Evolutionary conservation across 1,140 invertebrate genomes (phyloP), one percentile per base, ranked within the genome.

Genomic region (Drosophila simulans): DNA sequence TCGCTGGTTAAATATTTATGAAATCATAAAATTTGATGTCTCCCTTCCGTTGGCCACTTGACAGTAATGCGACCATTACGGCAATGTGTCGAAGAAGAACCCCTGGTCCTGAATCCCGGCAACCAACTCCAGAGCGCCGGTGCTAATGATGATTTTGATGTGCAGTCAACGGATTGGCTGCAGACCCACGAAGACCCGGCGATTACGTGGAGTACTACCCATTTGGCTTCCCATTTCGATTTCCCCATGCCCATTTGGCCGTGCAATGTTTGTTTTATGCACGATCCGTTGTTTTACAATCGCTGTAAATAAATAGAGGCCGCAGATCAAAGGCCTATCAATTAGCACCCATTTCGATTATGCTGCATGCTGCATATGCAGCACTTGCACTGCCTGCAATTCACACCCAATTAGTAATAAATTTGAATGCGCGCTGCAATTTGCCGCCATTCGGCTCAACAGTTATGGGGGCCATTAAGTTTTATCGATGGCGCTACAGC

Each of bases 1-100:
- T 51, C 56, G 17, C 42, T 60, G 58, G 63, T 78, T 83, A 89
- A 89, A 89, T 91, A 91, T 91, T 91, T 91, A 91, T 91, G 89
- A 91, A 91, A 91, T 91, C 89, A 91, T 91, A 91, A 91, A 91
- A 91, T 91, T 91, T 91, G 78, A 91, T 91, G 89, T 91, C 90
- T 91, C 88, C 88, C 79, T 63, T 65, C 59, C 52, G 17, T 43
- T 27, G 65, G 68, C 63, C 72, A 89, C 77, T 89, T 89, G 84
- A 89, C 84, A 89, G 60, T 79, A 71, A 46, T 49, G 75, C 70
- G 55, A 43, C 69, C 40, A 48, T 42, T 60, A 70, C 17, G 27
- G 35, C 20, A 70, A 70, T 49, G 48, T 59, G 59, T 70, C 48
- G 57, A 71, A 22, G 57, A 71, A 22, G 48, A 34, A 17, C 27